These are phyloP conservation scores for Hymenochirus boettgeri DNA, from an alignment of 2,113 vertebrate genomes.

Conservation along the genomic window DNA sequence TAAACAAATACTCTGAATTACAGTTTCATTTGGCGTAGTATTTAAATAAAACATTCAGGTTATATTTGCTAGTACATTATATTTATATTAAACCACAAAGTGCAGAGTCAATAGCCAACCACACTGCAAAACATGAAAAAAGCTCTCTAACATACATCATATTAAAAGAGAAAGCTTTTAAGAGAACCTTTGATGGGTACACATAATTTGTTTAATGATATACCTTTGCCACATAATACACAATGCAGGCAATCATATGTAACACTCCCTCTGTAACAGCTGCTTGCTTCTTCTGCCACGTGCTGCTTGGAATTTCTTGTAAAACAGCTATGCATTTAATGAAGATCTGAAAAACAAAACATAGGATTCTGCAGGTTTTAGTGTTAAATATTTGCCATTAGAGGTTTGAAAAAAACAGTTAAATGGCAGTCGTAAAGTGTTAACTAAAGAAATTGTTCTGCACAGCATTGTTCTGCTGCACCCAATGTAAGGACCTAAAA, in stretches of 20 bases:
- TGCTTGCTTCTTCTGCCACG: slow-evolving; percentile 60
- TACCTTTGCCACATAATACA: slow-evolving; percentile 85
- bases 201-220: too few relatives aligned
- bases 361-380: not conserved
- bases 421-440: too few relatives aligned
- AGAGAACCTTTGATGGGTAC: slow-evolving; percentile 3
- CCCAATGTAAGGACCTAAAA: too few relatives aligned
- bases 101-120: not conserved
- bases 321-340: slow-evolving; percentile 81
- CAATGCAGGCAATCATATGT: slow-evolving; percentile 86
- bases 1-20: not conserved
- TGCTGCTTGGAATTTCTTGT: slow-evolving; percentile 67
- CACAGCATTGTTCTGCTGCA: too few relatives aligned
- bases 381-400: too few relatives aligned
- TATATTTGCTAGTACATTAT: too few relatives aligned
- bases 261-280: slow-evolving; percentile 68
- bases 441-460: too few relatives aligned
- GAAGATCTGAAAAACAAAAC: slow-evolving; percentile 70
- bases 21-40: too few relatives aligned
- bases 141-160: slow-evolving; percentile 3
- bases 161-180: slow-evolving; percentile 24
- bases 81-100: too few relatives aligned
- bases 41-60: too few relatives aligned
- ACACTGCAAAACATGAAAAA: slow-evolving; percentile 3
- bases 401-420: too few relatives aligned